Evolutionary conservation across 2,113 vertebrate species (phyloP), one percentile per base, ranked within the genome.

Genomic region (Oreochromis spilurus): DNA sequence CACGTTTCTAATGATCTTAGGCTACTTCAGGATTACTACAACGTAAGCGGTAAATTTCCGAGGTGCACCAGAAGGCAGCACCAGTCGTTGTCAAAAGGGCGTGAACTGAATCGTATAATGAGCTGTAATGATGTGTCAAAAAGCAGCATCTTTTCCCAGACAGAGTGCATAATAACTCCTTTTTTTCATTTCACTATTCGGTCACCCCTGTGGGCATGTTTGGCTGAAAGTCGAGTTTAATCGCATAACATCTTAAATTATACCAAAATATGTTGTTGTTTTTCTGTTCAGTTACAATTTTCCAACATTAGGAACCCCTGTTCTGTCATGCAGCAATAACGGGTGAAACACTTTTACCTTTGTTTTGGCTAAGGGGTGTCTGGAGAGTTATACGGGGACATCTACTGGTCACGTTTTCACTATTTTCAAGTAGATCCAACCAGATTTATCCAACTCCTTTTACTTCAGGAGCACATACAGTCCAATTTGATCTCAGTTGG

Each of bases 11-110:
- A 10, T 29, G 31, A 50, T 50, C 70, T 19, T 19, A 9, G 6
- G 45, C 16, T 52, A 31, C 26, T 31, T 77, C 26, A 9, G 5
- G 11, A 36, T 3, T n/a, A 5, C n/a, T 4, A 52, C 8, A 13
- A 9, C 2, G 2, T 7, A 38, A 9, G 9, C 0, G 0, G 11
- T 7, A 19, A 9, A 91, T 84, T 91, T 92, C 88, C 92, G 77
- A 90, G 87, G 57, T 2, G 3, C 8, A 4, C 6, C 0, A 2
- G 72, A 95, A 93, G 60, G 90, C 60, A 8, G 53, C 67, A 6
- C 89, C 38, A 2, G 36, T 72, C 57, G 77, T 86, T 84, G 80
- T 87, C 83, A 87, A 80, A 89, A 92, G 90, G 95, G 91, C 92
- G 90, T 94, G 89, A 91, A 77, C 83, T 83, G 86, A 89, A 83